Evolutionary conservation across 2,797 vertebrate species (phyloP), one percentile per base, ranked within the genome.

Genomic region (Darevskia mixta): DNA sequence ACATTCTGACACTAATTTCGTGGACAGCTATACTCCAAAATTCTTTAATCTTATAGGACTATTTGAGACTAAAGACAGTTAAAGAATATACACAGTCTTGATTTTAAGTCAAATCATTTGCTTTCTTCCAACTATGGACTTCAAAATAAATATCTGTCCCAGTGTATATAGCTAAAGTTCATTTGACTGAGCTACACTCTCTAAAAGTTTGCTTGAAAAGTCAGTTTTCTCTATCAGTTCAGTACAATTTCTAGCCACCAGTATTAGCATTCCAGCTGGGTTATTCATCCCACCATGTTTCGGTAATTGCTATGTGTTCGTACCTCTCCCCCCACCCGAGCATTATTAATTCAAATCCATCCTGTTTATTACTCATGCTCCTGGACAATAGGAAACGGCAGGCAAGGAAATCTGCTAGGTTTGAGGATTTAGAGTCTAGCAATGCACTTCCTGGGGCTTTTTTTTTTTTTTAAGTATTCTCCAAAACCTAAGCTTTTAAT

Each of bases 261-360:
- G 32, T 79, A n/a, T 78, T 86, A 86, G 77, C 4, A 83, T 92
- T 85, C 88, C 43, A 45, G 1, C 35, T 90, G 29, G 85, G 55
- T 79, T 90, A 88, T 81, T 89, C 69, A 87, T 88, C 80, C 58
- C 43, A 87, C 58, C 49, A 81, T 27, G 43, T 83, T 94, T 49
- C 66, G 41, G 78, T 87, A 93, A 91, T 89, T 89, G 18, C 4
- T 88, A n/a, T 32, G 10, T 89, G 90, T 93, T 89, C 79, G 88
- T 43, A 88, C 13, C 89, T 89, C 86, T 90, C 85, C n/a, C 20
- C 82, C 35, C 80, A 77, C 69, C 92, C 23, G 8, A 90, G 38
- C 11, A 23, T 83, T 92, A 79, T 88, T 91, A 58, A 93, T 92
- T 94, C 43, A 90, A 91, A 91, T 88, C 92, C 35, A 90, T 90